phyloP scores from a whole-genome alignment of 2,113 vertebrate species.

The Rhinogobius similis region DNA sequence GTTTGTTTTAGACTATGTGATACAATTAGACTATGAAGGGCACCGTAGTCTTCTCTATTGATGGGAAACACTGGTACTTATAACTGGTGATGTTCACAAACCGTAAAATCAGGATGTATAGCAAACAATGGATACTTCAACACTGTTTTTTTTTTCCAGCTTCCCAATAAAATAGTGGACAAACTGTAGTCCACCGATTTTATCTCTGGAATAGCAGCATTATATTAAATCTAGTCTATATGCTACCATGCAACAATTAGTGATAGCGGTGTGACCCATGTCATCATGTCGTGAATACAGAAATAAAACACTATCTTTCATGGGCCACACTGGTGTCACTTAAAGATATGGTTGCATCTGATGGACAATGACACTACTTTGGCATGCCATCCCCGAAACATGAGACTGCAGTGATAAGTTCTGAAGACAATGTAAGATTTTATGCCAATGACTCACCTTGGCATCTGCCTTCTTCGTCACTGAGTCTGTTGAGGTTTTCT shows the following conservation, averaged over 20 bases:
- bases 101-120: too few relatives aligned
- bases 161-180: neutral
- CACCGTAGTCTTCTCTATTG: too few relatives aligned
- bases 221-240: neutral
- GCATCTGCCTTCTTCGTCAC: slow-evolving; percentile 72
- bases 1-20: too few relatives aligned
- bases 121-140: too few relatives aligned
- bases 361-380: neutral
- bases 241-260: neutral
- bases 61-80: too few relatives aligned
- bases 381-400: neutral
- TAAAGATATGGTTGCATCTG: neutral
- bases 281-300: neutral
- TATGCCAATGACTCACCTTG: slow-evolving; percentile 62
- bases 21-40: too few relatives aligned
- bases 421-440: neutral
- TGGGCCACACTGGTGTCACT: neutral
- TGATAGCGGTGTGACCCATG: neutral
- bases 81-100: neutral
- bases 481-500: slow-evolving; percentile 64
- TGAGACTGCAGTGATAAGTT: too few relatives aligned
- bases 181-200: neutral
- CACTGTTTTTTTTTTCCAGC: too few relatives aligned
- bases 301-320: neutral
- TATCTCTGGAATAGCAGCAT: neutral